Percentiles rank a stretch among this genome's conserved stretches.
phyloP scores from a whole-genome alignment of 2,797 vertebrate genomes.

The Hoplostethus mediterraneus region DNA sequence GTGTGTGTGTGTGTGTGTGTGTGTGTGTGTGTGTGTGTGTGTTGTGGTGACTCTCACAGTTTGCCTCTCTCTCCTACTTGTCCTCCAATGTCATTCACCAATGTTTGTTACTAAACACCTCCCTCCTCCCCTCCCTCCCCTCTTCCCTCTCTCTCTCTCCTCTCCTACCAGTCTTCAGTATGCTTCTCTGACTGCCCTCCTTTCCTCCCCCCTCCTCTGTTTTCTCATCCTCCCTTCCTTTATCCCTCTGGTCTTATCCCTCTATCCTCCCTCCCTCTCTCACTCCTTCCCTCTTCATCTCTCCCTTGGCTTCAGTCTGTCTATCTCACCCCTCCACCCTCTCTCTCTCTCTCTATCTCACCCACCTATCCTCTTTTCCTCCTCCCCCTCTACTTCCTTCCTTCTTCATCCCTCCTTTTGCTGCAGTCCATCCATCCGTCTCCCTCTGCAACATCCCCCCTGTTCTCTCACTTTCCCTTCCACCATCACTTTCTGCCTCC shows the following conservation, averaged over 20 bases:
- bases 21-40: background rate
- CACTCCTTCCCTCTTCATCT: background rate
- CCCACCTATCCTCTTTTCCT: background rate
- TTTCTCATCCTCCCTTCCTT: background rate
- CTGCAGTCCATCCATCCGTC: background rate
- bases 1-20: background rate
- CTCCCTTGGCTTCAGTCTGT: too few species aligned
- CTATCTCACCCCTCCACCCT: too few species aligned
- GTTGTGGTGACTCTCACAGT: background rate
- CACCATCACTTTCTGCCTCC: too few species aligned
- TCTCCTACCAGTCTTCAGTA: constrained; percentile 8
- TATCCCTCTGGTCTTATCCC: background rate
- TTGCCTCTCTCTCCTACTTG: constrained; percentile 9
- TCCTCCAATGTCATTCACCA: constrained; percentile 26
- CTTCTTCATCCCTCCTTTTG: background rate
- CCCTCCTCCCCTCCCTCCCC: background rate
- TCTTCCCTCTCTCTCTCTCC: background rate
- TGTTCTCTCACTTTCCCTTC: too few species aligned
- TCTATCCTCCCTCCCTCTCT: background rate
- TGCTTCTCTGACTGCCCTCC: background rate
- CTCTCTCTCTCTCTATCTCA: too few species aligned
- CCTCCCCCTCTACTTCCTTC: too few species aligned
- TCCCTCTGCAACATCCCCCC: background rate
- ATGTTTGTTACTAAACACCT: constrained; percentile 11
- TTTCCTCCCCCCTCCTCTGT: background rate